Conservation (phyloP, 92 coral and sea anemone species). For the Palythoa caribaeorum region DNA sequence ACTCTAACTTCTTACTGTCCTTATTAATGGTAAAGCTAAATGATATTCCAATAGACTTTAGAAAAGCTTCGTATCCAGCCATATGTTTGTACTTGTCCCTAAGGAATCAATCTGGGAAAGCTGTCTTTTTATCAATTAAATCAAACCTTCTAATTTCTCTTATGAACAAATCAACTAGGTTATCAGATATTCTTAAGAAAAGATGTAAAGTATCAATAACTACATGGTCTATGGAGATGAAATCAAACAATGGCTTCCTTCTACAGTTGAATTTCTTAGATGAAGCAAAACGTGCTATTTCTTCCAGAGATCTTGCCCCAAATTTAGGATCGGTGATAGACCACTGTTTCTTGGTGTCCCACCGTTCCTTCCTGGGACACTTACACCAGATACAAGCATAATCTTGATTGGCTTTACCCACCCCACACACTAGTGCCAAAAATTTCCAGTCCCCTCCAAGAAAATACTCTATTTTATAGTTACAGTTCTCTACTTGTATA, state of each 20-base stretch:
- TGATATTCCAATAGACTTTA: constrained; percentile 49
- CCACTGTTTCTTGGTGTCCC: constrained; percentile 66
- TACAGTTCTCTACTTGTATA: constrained; percentile 36
- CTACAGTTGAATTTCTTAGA: constrained; percentile 56
- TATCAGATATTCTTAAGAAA: constrained; percentile 72
- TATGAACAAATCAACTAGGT: constrained; percentile 61
- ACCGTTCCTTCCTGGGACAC: constrained; percentile 62
- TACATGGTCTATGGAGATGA: constrained; percentile 69
- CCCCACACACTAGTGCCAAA: constrained; percentile 71
- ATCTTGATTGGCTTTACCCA: constrained; percentile 67
- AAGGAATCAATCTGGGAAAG: constrained; percentile 51
- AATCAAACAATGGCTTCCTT: constrained; percentile 54
- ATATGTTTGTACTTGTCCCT: constrained; percentile 66
- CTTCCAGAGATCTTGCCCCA: constrained; percentile 62
- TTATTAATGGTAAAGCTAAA: constrained; percentile 59
- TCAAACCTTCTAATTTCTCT: constrained; percentile 55
- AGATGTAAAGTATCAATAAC: constrained; percentile 69
- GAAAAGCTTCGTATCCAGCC: constrained; percentile 69
- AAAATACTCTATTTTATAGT: constrained; percentile 52
- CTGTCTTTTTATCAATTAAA: constrained; percentile 37
- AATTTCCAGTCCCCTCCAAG: constrained; percentile 80
- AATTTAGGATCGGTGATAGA: constrained; percentile 46
- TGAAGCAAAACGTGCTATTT: constrained; percentile 51
- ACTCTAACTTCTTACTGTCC: constrained; percentile 64
- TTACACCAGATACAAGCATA: constrained; percentile 82